Percentiles rank a stretch among this genome's conserved stretches.
Conservation (phyloP, 2,888 invertebrate species). For the Stenoptilia bipunctidactyla region DNA sequence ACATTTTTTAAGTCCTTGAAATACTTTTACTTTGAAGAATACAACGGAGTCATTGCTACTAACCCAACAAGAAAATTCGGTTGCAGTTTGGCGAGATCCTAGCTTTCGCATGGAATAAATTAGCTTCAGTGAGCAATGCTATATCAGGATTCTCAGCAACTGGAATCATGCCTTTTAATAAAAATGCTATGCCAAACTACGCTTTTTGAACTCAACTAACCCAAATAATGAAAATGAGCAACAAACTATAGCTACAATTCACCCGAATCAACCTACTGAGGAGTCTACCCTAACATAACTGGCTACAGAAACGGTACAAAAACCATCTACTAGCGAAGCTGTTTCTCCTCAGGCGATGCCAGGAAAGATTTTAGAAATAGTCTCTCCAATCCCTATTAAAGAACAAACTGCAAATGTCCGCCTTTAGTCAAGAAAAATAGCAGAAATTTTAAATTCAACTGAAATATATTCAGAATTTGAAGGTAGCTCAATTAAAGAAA, state of each 20-base stretch:
- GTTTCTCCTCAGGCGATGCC: slow-evolving; percentile 1
- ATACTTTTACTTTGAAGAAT: no score
- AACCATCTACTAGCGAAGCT: slow-evolving; percentile 10
- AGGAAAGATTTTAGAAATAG: slow-evolving; percentile 7
- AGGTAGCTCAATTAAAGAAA: slow-evolving; percentile 9
- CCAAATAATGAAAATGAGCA: slow-evolving; percentile 5
- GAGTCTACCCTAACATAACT: slow-evolving; percentile 5
- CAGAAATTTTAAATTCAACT: slow-evolving; percentile 9
- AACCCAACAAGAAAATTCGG: no score
- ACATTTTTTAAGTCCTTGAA: no score
- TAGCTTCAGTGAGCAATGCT: no score
- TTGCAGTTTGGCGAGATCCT: no score
- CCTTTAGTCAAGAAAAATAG: slow-evolving; percentile 9
- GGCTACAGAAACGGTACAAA: slow-evolving; percentile 9
- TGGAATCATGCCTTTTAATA: no score
- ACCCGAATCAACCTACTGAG: slow-evolving; percentile 6
- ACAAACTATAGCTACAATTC: slow-evolving; percentile 8
- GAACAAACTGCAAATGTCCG: slow-evolving; percentile 7
- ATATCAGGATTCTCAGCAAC: no score
- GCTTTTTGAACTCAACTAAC: slow-evolving; percentile 2
- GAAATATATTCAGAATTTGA: slow-evolving; percentile 12
- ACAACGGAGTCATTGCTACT: no score
- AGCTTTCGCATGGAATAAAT: no score
- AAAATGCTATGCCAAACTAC: no score
- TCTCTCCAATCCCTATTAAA: slow-evolving; percentile 7